Percentiles rank a stretch among this genome's conserved stretches.
Evolutionary conservation across 2,113 vertebrate genomes (phyloP).

Genomic region (Lynx canadensis): DNA sequence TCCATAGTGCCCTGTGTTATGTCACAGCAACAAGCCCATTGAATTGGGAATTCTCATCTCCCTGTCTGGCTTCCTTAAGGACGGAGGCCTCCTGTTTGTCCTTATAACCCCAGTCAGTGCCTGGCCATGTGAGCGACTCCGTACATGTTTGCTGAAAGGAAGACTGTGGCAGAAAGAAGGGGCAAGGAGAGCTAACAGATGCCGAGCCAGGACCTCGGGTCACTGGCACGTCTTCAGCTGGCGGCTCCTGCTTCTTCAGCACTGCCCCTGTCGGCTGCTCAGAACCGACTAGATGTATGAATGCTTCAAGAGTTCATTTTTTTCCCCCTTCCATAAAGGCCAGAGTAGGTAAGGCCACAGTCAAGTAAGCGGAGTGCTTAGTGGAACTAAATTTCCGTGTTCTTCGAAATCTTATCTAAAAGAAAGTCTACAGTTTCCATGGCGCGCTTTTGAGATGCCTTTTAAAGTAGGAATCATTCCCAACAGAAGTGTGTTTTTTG

Average conservation of each 20-base stretch:
- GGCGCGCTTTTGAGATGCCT: slow-evolving; percentile 24
- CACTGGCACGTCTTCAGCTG: not conserved
- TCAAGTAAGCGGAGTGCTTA: slow-evolving; percentile 41
- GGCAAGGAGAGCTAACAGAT: not conserved
- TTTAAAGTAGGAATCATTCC: slow-evolving; percentile 59
- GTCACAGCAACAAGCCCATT: not conserved
- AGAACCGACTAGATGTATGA: not conserved
- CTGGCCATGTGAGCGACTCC: not conserved
- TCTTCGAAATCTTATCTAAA: slow-evolving; percentile 49
- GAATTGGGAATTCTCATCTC: not conserved
- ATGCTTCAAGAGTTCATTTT: not conserved
- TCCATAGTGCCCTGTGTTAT: not conserved
- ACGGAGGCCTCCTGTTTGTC: not conserved
- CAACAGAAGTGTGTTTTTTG: not conserved
- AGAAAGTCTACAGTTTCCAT: not conserved
- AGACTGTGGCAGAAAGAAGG: not conserved
- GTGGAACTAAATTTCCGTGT: not conserved
- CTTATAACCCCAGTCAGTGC: not conserved
- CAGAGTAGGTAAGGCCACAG: slow-evolving; percentile 40
- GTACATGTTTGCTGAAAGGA: not conserved
- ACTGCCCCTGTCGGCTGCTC: not conserved
- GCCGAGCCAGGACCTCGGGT: not conserved
- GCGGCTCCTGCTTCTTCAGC: not conserved
- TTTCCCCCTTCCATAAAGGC: not conserved
- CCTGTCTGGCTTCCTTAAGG: not conserved